Conservation (phyloP, 2,113 vertebrate species). For the Coturnix japonica region DNA sequence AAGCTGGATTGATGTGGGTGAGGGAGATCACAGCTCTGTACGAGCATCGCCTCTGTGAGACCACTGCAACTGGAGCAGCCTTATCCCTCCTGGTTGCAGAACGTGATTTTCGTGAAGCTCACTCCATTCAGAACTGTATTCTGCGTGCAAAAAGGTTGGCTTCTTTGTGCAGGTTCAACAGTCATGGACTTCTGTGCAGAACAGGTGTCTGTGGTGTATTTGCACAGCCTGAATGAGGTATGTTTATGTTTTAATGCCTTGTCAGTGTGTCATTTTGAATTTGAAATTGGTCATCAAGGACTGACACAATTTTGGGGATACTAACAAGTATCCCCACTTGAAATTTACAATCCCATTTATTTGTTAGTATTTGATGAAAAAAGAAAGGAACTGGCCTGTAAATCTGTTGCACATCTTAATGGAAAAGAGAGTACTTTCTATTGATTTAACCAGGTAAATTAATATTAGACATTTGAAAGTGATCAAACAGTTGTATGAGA, state of each 20-base stretch:
- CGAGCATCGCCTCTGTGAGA: neutral
- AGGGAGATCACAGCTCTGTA: neutral
- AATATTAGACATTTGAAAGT: constrained; percentile 28
- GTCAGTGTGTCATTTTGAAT: constrained; percentile 26
- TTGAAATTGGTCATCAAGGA: neutral
- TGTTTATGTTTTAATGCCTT: neutral
- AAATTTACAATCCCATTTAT: constrained; percentile 42
- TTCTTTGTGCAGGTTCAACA: neutral
- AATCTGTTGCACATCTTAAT: constrained; percentile 25
- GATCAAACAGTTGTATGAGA: neutral
- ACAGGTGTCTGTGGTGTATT: neutral
- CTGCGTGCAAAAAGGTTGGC: accelerated
- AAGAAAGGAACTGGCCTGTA: constrained; percentile 39
- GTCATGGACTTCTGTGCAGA: neutral
- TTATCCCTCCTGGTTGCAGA: neutral
- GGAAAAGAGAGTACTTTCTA: constrained; percentile 41
- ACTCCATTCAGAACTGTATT: accelerated
- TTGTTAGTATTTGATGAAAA: neutral
- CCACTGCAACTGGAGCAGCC: neutral
- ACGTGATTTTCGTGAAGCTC: neutral
- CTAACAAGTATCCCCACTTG: neutral
- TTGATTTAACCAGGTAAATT: constrained; percentile 34
- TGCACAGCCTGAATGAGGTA: neutral
- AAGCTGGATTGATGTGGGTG: neutral
- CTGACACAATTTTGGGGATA: neutral